phyloP scores from a whole-genome alignment of 2,797 vertebrate genomes.

The Nannoperca australis region DNA sequence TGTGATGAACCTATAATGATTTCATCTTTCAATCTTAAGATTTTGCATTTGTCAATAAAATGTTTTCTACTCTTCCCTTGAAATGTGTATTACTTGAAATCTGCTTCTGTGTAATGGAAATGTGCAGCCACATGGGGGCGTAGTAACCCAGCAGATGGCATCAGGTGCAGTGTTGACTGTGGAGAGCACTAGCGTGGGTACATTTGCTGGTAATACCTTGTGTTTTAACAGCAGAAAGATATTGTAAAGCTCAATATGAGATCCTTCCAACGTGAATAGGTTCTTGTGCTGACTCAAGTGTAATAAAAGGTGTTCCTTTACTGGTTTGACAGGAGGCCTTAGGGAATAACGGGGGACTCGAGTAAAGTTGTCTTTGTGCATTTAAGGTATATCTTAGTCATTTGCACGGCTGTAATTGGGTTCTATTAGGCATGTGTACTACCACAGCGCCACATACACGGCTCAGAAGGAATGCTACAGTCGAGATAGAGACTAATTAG shows the following conservation, averaged over 20 bases:
- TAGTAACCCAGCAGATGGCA: not conserved
- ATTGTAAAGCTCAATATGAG: not conserved
- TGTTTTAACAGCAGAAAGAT: not conserved
- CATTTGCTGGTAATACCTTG: not conserved
- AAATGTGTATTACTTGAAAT: not conserved
- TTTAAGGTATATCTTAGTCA: not conserved
- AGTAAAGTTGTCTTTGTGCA: not conserved
- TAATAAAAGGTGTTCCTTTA: too few relatives aligned
- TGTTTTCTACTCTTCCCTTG: constrained; percentile 53
- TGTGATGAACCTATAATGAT: constrained; percentile 28
- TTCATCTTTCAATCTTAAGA: constrained; percentile 67
- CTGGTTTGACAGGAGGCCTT: not conserved
- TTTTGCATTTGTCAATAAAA: constrained; percentile 79
- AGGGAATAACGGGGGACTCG: not conserved
- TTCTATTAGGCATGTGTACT: fast-evolving
- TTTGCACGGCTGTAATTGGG: fast-evolving
- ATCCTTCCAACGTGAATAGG: fast-evolving
- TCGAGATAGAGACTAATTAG: too few relatives aligned
- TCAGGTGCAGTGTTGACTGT: not conserved
- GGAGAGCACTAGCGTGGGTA: not conserved
- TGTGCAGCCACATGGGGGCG: constrained; percentile 15
- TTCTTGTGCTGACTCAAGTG: fast-evolving
- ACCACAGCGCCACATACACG: too few relatives aligned
- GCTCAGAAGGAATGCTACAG: too few relatives aligned
- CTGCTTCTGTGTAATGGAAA: not conserved